Base-by-base conservation (phyloP, 1,140 invertebrate genomes). In the Panagrolaimus sp. region DNA sequence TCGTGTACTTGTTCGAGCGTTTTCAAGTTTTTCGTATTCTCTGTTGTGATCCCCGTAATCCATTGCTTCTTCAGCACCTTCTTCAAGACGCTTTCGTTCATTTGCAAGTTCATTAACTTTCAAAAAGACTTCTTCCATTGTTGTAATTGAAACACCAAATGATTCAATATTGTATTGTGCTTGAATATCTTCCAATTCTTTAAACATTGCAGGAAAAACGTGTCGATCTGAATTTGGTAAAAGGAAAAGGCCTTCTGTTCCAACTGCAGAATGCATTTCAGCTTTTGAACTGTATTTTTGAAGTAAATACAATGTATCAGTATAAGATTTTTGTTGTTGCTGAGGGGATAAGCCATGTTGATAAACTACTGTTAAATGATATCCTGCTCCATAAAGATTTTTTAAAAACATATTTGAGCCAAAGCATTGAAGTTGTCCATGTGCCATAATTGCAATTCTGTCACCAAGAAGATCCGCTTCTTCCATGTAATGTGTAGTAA, bases 401-500 rank as follows among this genome's bases (percentile, higher is more conserved):
- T 90, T 90, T 3, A 90, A 82, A 78, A 87, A 89, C 24, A 90
- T 83, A 43, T 87, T 87, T 0, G 88, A 88, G 0, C 89, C 89
- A 76, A 85, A 86, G 73, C 88, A 88, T 71, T 87, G 84, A 0
- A 90, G 83, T 71, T 86, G 84, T 44, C 89, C 77, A 63, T 78
- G 68, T n/a, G 87, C 85, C 43, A 90, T 88, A 38, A 90, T 89
- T 4, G 88, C 89, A 47, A 90, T 89, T 68, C 89, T 77, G 76
- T 90, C 89, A 17, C 88, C 88, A 4, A 90, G 83, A 1, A 89
- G 78, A 73, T 90, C 87, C 9, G 87, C 65, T 83, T 88, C 87
- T 71, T 88, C 87, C 87, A 88, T 88, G 76, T 87, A 86, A 80
- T 90, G 89, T 2, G 89, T 90, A 0, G 88, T 89, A 44, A 90